A percentile compares a stretch with the other conserved stretches of the same genome.
phyloP scores from a whole-genome alignment of 2,113 vertebrate species.

The Syngnathus scovelli region DNA sequence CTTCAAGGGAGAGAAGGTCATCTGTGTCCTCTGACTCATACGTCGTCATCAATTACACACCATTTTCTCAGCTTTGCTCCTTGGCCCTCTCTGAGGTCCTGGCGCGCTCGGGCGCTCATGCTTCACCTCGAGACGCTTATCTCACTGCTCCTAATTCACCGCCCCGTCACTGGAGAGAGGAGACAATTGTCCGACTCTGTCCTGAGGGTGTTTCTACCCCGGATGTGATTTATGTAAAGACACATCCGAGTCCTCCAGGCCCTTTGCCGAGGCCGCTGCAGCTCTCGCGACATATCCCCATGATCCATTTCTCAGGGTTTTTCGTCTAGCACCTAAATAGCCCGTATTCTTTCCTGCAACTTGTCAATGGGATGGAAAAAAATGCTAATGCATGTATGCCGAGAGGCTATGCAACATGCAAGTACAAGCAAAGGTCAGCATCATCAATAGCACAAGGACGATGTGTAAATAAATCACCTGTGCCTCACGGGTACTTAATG shows the following conservation, averaged over 20 bases:
- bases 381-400: conserved; percentile 32
- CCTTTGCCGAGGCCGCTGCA: conserved; percentile 23
- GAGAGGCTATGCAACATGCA: conserved; percentile 27
- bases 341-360: conserved; percentile 23
- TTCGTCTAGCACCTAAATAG: conserved; percentile 49
- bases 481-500: conserved; percentile 47
- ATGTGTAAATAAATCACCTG: conserved; percentile 50
- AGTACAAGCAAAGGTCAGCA: conserved; percentile 38
- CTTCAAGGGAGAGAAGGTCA: conserved; percentile 39
- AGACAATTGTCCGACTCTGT: conserved; percentile 47
- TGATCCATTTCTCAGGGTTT: conserved; percentile 53
- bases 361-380: conserved; percentile 36
- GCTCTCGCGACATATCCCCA: conserved; percentile 15
- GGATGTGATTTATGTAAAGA: conserved; percentile 63
- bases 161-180: conserved; percentile 43
- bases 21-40: conserved; percentile 32
- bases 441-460: conserved; percentile 32
- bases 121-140: conserved; percentile 44
- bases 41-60: conserved; percentile 55
- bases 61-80: conserved; percentile 45
- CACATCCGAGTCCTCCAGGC: conserved; percentile 41
- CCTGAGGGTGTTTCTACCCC: conserved; percentile 50
- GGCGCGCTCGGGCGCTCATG: not conserved
- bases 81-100: conserved; percentile 28
- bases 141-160: conserved; percentile 47